Evolutionary conservation across 2,113 vertebrate genomes (phyloP).

Genomic region (Phrynocephalus versicolor): DNA sequence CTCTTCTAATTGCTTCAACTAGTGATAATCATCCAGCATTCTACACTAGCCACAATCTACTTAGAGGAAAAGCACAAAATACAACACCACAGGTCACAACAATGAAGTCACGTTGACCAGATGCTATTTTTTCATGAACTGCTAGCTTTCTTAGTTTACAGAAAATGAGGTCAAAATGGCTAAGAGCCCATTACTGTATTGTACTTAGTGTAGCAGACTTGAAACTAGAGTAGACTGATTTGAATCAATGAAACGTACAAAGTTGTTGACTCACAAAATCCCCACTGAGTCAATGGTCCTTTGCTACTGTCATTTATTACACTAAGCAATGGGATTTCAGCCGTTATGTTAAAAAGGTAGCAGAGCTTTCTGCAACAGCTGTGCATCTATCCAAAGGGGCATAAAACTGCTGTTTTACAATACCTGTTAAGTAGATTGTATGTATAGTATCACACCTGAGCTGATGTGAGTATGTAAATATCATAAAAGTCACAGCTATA

Average conservation of each 20-base stretch:
- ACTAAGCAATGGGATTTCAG: background rate
- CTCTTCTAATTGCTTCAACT: no score
- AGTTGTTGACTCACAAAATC: no score
- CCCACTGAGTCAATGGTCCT: background rate
- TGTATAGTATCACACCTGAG: background rate
- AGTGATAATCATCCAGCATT: no score
- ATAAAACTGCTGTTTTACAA: background rate
- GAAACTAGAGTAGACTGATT: background rate
- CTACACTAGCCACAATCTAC: no score
- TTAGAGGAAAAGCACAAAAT: no score
- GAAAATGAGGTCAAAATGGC: no score
- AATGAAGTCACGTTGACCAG: no score
- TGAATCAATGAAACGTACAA: no score
- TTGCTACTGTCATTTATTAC: background rate
- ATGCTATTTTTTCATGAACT: no score
- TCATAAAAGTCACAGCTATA: background rate
- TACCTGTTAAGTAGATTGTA: no score
- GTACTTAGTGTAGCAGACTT: background rate
- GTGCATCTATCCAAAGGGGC: background rate
- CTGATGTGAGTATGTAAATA: background rate
- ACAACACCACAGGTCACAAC: no score
- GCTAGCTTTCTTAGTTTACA: no score
- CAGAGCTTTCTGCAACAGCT: background rate
- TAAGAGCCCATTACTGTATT: background rate
- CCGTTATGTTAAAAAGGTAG: background rate